A percentile compares a stretch with the other conserved stretches of the same genome.
These are phyloP conservation scores for Pentalonia nigronervosa DNA, from an alignment of 1,140 invertebrate species.

Conservation along the genomic window DNA sequence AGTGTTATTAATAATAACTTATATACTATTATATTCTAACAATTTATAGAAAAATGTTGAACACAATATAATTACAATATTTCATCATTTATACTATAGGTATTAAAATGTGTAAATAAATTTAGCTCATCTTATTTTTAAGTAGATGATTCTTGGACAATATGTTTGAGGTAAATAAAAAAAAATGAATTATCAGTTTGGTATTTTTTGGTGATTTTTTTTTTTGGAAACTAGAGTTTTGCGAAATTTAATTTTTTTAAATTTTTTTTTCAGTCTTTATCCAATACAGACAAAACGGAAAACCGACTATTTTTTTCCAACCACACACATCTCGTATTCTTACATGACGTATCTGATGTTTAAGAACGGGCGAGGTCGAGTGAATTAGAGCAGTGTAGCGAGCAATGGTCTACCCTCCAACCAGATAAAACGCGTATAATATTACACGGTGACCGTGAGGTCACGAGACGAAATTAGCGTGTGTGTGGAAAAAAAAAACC, in stretches of 20 bases:
- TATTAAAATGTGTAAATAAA: not conserved
- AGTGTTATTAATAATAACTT: no score
- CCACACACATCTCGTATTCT: not conserved
- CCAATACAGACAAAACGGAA: not conserved
- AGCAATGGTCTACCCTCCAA: not conserved
- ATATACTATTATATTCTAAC: no score
- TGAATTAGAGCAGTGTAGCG: not conserved
- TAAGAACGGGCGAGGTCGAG: not conserved
- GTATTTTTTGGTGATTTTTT: no score
- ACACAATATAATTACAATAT: not conserved
- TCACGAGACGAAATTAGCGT: not conserved
- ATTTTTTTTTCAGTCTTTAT: not conserved
- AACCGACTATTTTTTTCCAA: not conserved
- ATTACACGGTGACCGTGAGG: not conserved
- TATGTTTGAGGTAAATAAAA: not conserved
- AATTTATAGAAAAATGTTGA: not conserved
- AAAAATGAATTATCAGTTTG: no score
- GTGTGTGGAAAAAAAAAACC: not conserved
- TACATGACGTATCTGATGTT: not conserved
- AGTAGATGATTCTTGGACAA: not conserved
- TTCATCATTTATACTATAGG: not conserved
- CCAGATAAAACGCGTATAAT: not conserved
- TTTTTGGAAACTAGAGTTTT: no score
- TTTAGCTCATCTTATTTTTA: not conserved
- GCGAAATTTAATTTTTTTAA: not conserved